Evolutionary conservation across 35 echinoderm and acorn worm species (phyloP), one percentile per base, ranked within the genome.

Genomic region (Ptychodera flava): DNA sequence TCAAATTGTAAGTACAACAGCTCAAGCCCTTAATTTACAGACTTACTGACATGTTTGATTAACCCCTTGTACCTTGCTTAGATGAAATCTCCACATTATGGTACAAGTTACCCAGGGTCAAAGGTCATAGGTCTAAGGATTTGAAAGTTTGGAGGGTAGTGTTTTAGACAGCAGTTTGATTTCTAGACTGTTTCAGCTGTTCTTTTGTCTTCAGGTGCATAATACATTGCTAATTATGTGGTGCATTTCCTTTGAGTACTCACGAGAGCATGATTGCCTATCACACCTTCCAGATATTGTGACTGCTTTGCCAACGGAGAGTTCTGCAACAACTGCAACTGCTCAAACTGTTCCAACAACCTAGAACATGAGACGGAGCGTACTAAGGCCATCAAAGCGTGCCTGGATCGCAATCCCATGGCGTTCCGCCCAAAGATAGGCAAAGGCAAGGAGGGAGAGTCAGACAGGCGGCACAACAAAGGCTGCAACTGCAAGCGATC

Each of bases 281-380:
- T n/a, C n/a, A n/a, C n/a, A n/a, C n/a, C n/a, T 83, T 16, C 35
- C 53, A 99, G 96, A 75, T 99, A 99, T 33, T 99, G 96, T 79
- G 96, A 99, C 80, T 99, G 96, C 83, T 99, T 99, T 91, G 96
- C 96, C 15, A 99, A 99, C 36, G 96, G 96, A 10, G 96, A 99
- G 53, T 99, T 99, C 86, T 99, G 96, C 78, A 91, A 87, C 85
- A 89, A 94, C 80, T 99, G 96, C 81, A 99, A 99, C 35, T 99
- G 96, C 81, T 88, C 88, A 80, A 99, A 99, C 32, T 99, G 96
- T 76, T 85, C 81, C 0, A 99, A 97, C 37, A 97, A 99, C 82
- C 83, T 92, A 35, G 93, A 92, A 1, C 96, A 99, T 35, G 92
- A 99, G 38, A 92, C 92, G 0, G 92, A 94, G 33, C 35, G 92